Conservation (phyloP, 2,888 invertebrate species). For the Odontomyia ornata region DNA sequence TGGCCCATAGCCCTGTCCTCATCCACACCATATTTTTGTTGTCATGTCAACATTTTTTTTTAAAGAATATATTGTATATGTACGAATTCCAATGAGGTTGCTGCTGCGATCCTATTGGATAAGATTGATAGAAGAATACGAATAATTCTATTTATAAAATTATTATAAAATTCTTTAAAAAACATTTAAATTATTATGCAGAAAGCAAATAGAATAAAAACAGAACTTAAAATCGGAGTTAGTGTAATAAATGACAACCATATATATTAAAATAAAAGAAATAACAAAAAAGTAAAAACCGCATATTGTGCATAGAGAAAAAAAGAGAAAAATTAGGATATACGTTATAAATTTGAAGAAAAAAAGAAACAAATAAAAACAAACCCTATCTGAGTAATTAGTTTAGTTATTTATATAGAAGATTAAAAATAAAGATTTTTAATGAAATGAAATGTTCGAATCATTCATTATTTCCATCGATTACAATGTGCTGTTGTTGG, state of each 20-base stretch:
- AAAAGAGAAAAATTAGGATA: constrained; percentile 9
- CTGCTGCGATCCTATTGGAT: not conserved
- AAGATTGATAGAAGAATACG: not conserved
- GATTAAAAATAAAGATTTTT: constrained; percentile 45
- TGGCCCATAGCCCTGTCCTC: not conserved
- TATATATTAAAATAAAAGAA: constrained; percentile 6
- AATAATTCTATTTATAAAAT: constrained; percentile 9
- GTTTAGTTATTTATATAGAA: constrained; percentile 49
- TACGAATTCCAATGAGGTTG: not conserved
- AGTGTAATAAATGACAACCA: constrained; percentile 22
- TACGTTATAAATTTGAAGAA: constrained; percentile 1
- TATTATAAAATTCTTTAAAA: not conserved
- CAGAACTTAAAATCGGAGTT: constrained; percentile 22
- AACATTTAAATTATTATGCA: constrained; percentile 17
- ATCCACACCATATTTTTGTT: not conserved
- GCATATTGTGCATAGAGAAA: not conserved
- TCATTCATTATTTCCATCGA: not conserved
- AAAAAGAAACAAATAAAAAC: constrained; percentile 11
- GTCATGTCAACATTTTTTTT: not conserved
- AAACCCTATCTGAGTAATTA: constrained; percentile 30
- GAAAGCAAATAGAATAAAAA: not conserved
- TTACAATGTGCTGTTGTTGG: not conserved
- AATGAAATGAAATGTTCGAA: constrained; percentile 2
- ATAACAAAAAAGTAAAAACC: not conserved
- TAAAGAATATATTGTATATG: not conserved